These are phyloP conservation scores for Phasianus colchicus DNA, from an alignment of 2,113 vertebrate genomes.

Conservation along the genomic window DNA sequence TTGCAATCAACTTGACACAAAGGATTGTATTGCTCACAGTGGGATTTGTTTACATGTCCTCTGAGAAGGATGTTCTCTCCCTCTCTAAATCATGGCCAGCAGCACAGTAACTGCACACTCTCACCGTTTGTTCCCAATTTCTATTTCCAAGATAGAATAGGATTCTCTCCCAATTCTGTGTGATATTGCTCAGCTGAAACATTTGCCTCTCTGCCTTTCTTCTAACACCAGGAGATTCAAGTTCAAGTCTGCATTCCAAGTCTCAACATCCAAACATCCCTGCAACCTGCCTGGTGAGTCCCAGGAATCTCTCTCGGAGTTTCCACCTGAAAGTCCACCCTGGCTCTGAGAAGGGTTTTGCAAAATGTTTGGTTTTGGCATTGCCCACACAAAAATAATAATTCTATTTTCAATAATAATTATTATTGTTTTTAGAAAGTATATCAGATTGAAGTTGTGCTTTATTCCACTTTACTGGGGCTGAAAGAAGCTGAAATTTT, in stretches of 20 bases:
- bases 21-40: conserved; percentile 86
- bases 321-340: background rate
- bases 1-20: conserved; percentile 89
- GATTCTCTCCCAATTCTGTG: background rate
- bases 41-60: conserved; percentile 83
- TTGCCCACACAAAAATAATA: background rate
- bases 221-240: background rate
- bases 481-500: background rate
- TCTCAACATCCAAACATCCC: background rate
- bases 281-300: background rate
- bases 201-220: background rate
- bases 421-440: too few relatives aligned
- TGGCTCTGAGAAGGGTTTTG: background rate
- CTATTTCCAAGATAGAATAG: background rate
- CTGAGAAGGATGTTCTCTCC: conserved; percentile 83
- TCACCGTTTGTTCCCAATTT: conserved; percentile 3
- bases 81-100: conserved; percentile 57
- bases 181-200: background rate
- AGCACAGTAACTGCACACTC: background rate
- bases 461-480: background rate
- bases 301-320: background rate
- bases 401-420: background rate
- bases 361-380: background rate
- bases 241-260: background rate
- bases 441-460: background rate